Percentiles rank a stretch among this genome's conserved stretches.
Conservation (phyloP, 2,797 vertebrate species). For the Chanos chanos region DNA sequence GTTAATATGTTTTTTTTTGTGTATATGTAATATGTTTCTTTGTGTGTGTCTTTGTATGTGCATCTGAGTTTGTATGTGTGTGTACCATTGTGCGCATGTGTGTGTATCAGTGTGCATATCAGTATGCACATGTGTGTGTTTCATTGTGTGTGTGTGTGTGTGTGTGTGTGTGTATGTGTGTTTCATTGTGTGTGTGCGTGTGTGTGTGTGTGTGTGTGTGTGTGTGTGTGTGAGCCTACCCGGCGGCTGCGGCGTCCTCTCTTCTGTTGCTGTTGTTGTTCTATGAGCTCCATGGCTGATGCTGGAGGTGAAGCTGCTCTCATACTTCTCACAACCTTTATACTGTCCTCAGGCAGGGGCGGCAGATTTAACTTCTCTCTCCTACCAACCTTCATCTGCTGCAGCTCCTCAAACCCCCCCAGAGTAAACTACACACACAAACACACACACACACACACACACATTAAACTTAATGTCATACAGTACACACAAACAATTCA, state of each 20-base stretch:
- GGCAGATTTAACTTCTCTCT: conserved; percentile 78
- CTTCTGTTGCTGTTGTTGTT: conserved; percentile 88
- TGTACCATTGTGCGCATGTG: background rate
- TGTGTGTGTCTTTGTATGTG: background rate
- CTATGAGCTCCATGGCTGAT: conserved; percentile 86
- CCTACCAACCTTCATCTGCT: conserved; percentile 80
- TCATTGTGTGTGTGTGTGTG: background rate
- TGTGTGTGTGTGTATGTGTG: conserved; percentile 4
- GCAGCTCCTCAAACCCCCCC: conserved; percentile 88
- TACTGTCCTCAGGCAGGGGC: conserved; percentile 88
- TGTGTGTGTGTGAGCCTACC: conserved; percentile 64
- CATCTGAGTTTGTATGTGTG: conserved; percentile 8
- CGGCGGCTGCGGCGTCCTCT: conserved; percentile 85
- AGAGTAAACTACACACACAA: conserved; percentile 79
- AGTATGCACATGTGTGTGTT: background rate
- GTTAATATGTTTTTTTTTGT: conserved; percentile 1
- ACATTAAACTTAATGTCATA: too few relatives aligned
- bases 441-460: conserved; percentile 9
- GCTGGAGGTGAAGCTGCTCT: conserved; percentile 87
- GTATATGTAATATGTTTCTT: background rate
- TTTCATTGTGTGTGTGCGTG: background rate
- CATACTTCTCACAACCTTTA: conserved; percentile 89
- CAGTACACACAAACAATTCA: background rate
- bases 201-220: conserved; percentile 9
- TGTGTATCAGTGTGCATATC: conserved; percentile 1